These are phyloP conservation scores for Drosophila peninsularis DNA, from an alignment of 2,888 invertebrate genomes.

Conservation along the genomic window DNA sequence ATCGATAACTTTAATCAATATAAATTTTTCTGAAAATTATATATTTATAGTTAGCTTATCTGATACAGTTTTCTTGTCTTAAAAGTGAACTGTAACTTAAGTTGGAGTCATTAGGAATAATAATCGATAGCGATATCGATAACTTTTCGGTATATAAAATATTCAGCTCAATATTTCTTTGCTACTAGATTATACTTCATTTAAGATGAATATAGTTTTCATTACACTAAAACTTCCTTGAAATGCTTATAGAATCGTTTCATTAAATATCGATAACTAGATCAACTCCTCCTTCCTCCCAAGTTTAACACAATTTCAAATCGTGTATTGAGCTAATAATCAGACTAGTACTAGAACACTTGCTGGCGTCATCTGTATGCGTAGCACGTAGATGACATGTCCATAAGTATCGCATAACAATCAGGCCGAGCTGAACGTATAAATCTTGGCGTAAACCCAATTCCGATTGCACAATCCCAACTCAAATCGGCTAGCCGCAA, in stretches of 20 bases:
- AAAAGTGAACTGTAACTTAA: no score
- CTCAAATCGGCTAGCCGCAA: conserved; percentile 64
- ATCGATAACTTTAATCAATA: no score
- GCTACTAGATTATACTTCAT: no score
- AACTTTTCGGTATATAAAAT: no score
- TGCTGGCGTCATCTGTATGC: background rate
- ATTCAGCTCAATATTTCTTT: no score
- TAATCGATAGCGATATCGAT: no score
- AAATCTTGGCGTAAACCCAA: conserved; percentile 52
- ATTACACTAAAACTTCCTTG: no score
- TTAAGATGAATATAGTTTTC: no score
- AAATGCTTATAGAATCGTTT: background rate
- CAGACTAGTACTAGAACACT: background rate
- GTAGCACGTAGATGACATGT: conserved; percentile 4
- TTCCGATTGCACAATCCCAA: conserved; percentile 44
- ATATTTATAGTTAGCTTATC: no score
- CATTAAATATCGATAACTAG: background rate
- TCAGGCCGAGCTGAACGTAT: conserved; percentile 17
- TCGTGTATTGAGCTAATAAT: background rate
- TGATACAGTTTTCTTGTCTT: no score
- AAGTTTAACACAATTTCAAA: background rate
- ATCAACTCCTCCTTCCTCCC: background rate
- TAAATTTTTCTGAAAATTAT: no score
- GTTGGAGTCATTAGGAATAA: no score
- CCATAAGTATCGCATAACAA: conserved; percentile 19